Conservation (phyloP, 2,113 vertebrate genomes). For the Ammodytes dubius region DNA sequence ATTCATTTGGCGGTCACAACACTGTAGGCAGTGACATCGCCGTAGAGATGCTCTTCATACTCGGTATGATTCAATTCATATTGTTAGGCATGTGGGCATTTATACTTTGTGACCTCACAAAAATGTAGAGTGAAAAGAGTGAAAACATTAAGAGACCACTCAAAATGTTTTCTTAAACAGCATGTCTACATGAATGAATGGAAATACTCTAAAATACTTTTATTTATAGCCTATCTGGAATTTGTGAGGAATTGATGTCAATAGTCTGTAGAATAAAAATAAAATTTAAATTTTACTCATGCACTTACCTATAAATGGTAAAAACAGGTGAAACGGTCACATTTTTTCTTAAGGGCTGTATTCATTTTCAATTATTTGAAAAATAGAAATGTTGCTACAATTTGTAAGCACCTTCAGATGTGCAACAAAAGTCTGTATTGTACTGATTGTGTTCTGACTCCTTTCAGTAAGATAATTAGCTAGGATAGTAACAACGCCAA, state of each 20-base stretch:
- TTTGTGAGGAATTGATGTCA: too few relatives aligned
- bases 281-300: too few relatives aligned
- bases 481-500: background rate
- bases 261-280: too few relatives aligned
- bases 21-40: conserved; percentile 94
- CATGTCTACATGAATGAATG: too few relatives aligned
- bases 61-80: conserved; percentile 84
- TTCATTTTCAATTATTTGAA: background rate
- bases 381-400: background rate
- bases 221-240: too few relatives aligned
- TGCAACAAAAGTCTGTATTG: background rate
- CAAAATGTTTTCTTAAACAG: too few relatives aligned
- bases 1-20: conserved; percentile 84
- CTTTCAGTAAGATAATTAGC: conserved; percentile 1
- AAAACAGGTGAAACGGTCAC: too few relatives aligned
- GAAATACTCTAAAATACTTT: too few relatives aligned
- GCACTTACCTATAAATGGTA: too few relatives aligned
- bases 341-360: too few relatives aligned
- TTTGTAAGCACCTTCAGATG: background rate
- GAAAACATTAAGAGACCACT: too few relatives aligned
- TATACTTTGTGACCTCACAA: background rate
- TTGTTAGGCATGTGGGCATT: background rate
- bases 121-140: background rate
- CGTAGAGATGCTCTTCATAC: conserved; percentile 97
- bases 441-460: background rate